Evolutionary conservation across 2,888 invertebrate species (phyloP).

Genomic region (Pseudococcus jackbeardsleyi): DNA sequence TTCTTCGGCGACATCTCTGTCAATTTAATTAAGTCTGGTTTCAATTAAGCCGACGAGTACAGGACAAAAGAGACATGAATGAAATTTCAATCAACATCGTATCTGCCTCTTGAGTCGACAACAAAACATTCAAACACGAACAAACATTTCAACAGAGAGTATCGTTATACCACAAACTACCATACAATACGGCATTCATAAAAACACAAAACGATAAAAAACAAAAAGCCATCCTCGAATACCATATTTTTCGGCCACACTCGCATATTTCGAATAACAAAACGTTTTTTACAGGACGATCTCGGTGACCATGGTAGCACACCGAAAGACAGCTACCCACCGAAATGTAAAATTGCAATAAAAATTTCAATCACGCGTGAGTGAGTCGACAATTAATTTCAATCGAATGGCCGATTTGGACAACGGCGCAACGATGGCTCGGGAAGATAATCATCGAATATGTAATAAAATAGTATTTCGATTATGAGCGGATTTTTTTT

Average conservation of each 20-base stretch:
- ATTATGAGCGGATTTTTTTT: neutral
- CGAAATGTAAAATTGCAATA: conserved; percentile 5
- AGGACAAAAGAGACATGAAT: no score
- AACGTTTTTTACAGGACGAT: neutral
- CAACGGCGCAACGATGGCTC: neutral
- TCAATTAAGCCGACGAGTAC: no score
- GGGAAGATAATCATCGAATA: neutral
- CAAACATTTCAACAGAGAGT: no score
- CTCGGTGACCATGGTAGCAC: neutral
- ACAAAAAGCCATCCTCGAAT: no score
- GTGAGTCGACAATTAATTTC: conserved; percentile 33
- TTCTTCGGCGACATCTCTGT: no score
- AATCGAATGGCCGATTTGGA: neutral
- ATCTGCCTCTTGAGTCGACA: no score
- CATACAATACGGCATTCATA: no score
- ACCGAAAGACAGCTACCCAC: neutral
- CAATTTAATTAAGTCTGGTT: no score
- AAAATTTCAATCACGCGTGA: conserved; percentile 16
- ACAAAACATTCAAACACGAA: no score
- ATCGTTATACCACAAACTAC: no score
- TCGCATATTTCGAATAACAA: neutral
- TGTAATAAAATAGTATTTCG: conserved; percentile 16
- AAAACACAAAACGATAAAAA: no score
- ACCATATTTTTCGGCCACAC: neutral
- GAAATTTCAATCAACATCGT: no score